Percentiles rank a stretch among this genome's conserved stretches.
Conservation (phyloP, 2,888 invertebrate species). For the Ornithoptera alexandrae region DNA sequence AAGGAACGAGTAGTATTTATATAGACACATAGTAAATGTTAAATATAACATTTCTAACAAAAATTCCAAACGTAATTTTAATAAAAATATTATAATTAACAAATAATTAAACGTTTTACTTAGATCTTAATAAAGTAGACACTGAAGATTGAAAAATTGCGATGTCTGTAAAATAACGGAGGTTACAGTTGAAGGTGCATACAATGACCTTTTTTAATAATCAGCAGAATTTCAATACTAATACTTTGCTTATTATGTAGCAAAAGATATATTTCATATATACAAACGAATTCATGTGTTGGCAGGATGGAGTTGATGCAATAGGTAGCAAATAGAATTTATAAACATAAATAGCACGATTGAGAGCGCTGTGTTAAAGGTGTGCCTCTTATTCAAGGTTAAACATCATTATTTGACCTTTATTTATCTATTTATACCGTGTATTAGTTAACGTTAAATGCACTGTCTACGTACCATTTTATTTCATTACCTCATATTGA, state of each 20-base stretch:
- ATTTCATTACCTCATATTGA: neutral
- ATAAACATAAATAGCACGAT: constrained; percentile 8
- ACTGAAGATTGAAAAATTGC: neutral
- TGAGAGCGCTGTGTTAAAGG: constrained; percentile 37
- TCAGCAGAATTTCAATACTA: too few relatives aligned
- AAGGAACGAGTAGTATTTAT: too few relatives aligned
- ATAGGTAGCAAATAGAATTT: constrained; percentile 3
- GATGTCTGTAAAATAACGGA: neutral
- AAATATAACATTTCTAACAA: too few relatives aligned
- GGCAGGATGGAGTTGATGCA: constrained; percentile 1
- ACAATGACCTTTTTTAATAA: neutral
- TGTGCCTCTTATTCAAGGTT: constrained; percentile 50
- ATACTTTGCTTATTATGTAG: neutral
- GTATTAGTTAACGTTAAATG: constrained; percentile 34
- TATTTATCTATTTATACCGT: constrained; percentile 30
- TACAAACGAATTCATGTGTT: neutral
- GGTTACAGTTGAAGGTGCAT: constrained; percentile 9
- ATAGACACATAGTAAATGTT: too few relatives aligned
- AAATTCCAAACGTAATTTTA: too few relatives aligned
- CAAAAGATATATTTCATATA: neutral
- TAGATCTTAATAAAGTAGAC: neutral
- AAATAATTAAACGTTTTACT: too few relatives aligned
- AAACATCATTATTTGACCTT: constrained; percentile 52
- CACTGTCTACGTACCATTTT: constrained; percentile 1
- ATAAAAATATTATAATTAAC: too few relatives aligned